phyloP scores from a whole-genome alignment of 2,888 invertebrate species.

The Aelia acuminata region DNA sequence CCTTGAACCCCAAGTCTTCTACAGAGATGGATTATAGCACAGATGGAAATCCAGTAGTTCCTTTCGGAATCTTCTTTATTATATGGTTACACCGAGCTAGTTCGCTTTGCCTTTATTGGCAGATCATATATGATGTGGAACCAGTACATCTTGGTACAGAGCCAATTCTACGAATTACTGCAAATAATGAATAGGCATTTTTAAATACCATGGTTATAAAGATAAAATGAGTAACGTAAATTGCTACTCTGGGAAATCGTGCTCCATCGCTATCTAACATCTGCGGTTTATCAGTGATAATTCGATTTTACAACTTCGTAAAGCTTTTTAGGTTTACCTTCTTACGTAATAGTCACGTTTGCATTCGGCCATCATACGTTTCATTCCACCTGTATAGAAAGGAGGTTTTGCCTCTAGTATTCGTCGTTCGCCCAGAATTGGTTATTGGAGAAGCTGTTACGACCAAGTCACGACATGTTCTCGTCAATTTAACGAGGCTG shows the following conservation, averaged over 20 bases:
- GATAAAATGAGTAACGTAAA: background rate
- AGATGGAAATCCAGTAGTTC: slow-evolving; percentile 13
- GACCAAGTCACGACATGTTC: background rate
- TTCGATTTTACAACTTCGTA: slow-evolving; percentile 19
- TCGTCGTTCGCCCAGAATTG: background rate
- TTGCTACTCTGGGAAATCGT: background rate
- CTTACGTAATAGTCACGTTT: slow-evolving; percentile 19
- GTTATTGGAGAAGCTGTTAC: background rate
- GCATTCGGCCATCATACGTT: background rate
- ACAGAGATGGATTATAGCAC: background rate
- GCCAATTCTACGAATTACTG: background rate
- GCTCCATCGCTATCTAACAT: background rate
- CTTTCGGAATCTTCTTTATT: background rate
- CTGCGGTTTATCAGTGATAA: background rate
- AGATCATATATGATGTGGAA: background rate
- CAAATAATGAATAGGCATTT: background rate
- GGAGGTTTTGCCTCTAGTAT: background rate
- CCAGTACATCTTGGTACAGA: background rate
- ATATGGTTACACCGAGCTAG: background rate
- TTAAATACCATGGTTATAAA: background rate
- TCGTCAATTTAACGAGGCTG: background rate
- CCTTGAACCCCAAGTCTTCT: background rate
- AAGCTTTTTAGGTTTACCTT: background rate
- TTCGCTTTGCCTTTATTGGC: background rate
- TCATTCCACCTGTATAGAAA: background rate